Percentiles rank a stretch among this genome's conserved stretches.
These are phyloP conservation scores for Coremacera marginata DNA, from an alignment of 2,888 invertebrate species.

Conservation along the genomic window DNA sequence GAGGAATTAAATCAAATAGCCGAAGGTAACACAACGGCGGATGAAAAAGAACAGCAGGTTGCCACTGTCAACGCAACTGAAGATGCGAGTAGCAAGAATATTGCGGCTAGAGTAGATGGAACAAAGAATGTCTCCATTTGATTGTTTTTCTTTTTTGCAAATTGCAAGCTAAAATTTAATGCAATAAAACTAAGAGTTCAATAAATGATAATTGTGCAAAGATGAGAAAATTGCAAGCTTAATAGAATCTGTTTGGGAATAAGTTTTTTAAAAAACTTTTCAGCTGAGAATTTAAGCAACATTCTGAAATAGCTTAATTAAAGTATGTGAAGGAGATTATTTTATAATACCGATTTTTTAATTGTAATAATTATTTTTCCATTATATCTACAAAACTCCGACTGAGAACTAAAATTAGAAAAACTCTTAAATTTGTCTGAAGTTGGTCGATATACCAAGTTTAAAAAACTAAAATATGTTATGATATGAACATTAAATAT, in stretches of 20 bases:
- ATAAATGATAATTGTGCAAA: background rate
- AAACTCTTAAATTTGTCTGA: too few relatives aligned
- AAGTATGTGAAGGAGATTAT: too few relatives aligned
- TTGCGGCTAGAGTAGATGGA: constrained; percentile 33
- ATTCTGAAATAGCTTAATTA: too few relatives aligned
- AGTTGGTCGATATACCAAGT: too few relatives aligned
- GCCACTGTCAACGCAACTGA: constrained; percentile 34
- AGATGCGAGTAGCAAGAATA: background rate
- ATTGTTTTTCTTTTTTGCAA: constrained; percentile 63
- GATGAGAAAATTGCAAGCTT: background rate
- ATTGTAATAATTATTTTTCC: too few relatives aligned
- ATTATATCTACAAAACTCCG: too few relatives aligned
- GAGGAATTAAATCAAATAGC: constrained; percentile 45
- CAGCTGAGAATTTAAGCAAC: too few relatives aligned
- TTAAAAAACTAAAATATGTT: too few relatives aligned
- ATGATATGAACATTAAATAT: too few relatives aligned
- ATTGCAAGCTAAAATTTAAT: constrained; percentile 59
- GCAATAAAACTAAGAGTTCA: constrained; percentile 46
- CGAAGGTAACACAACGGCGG: constrained; percentile 45
- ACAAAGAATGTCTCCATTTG: constrained; percentile 56
- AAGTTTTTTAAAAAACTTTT: too few relatives aligned
- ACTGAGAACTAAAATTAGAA: too few relatives aligned
- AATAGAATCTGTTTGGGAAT: background rate
- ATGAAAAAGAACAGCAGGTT: constrained; percentile 46
- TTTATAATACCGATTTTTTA: too few relatives aligned